phyloP scores from a whole-genome alignment of 2,797 vertebrate species.

The Enteromius radiatus region DNA sequence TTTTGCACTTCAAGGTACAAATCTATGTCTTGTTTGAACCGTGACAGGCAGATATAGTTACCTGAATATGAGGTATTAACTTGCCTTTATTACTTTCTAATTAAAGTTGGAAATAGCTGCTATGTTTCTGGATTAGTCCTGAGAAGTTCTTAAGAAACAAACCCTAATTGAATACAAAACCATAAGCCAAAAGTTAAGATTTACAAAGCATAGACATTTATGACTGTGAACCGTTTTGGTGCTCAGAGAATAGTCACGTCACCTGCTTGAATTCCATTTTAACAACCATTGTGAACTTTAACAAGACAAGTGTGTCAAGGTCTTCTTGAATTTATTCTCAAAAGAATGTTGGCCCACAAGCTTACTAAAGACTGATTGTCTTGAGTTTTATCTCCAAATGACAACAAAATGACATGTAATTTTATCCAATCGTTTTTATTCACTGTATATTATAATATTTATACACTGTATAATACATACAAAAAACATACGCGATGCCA shows the following conservation, averaged over 20 bases:
- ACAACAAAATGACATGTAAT: background rate
- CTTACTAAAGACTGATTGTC: background rate
- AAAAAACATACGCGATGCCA: no score
- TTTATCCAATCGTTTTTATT: no score
- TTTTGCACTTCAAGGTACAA: background rate
- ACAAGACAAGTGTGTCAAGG: conserved; percentile 28
- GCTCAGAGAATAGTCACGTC: background rate
- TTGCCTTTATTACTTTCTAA: background rate
- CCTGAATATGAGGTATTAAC: background rate
- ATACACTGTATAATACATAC: no score
- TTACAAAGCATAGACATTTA: conserved; percentile 18
- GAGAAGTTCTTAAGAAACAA: background rate
- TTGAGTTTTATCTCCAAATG: background rate
- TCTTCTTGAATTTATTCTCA: conserved; percentile 15
- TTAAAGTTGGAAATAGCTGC: background rate
- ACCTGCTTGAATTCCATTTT: conserved; percentile 35
- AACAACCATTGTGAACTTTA: conserved; percentile 17
- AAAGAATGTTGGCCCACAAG: background rate
- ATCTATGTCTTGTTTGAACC: background rate
- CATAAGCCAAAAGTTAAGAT: background rate
- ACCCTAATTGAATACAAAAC: background rate
- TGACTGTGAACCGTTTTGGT: conserved; percentile 21
- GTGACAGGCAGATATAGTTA: background rate
- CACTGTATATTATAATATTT: no score
- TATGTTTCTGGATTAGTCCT: background rate